Evolutionary conservation across 1,140 invertebrate genomes (phyloP).

Genomic region (Drosophila arawakana): DNA sequence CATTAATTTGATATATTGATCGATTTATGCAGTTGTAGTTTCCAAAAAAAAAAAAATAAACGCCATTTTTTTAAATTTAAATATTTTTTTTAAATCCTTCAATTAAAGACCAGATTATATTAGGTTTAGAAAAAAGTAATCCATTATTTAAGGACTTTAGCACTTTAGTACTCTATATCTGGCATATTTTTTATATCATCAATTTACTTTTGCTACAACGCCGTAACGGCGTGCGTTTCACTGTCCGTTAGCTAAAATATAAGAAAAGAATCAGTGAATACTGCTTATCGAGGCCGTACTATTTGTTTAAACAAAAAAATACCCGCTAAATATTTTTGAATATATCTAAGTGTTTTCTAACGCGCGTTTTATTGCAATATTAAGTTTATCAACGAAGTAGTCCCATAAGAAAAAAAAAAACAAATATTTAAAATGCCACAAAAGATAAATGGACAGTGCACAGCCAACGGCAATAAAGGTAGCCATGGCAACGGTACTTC

Average conservation of each 20-base stretch:
- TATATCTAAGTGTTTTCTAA: constrained; percentile 5
- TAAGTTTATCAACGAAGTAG: constrained; percentile 19
- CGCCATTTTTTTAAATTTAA: too few relatives aligned
- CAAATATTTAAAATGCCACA: constrained; percentile 73
- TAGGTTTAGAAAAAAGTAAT: too few relatives aligned
- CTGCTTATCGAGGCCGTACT: constrained; percentile 1
- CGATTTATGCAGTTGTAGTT: too few relatives aligned
- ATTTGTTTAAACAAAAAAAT: constrained; percentile 9
- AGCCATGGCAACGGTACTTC: constrained; percentile 86
- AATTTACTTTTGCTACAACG: constrained; percentile 69
- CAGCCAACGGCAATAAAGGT: constrained; percentile 87
- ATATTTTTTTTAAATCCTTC: too few relatives aligned
- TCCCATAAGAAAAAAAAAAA: constrained; percentile 18
- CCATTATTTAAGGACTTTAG: too few relatives aligned
- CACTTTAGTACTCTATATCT: too few relatives aligned
- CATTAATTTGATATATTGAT: too few relatives aligned
- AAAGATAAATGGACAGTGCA: constrained; percentile 71
- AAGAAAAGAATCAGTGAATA: constrained; percentile 24
- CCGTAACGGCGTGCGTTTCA: constrained; percentile 65
- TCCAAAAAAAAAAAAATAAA: too few relatives aligned
- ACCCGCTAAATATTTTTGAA: constrained; percentile 20
- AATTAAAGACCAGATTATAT: too few relatives aligned
- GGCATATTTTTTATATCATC: too few relatives aligned
- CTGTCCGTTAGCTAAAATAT: constrained; percentile 64
- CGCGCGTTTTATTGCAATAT: constrained; percentile 23